These are phyloP conservation scores for Thunnus maccoyii DNA, from an alignment of 2,113 vertebrate species.

Conservation along the genomic window DNA sequence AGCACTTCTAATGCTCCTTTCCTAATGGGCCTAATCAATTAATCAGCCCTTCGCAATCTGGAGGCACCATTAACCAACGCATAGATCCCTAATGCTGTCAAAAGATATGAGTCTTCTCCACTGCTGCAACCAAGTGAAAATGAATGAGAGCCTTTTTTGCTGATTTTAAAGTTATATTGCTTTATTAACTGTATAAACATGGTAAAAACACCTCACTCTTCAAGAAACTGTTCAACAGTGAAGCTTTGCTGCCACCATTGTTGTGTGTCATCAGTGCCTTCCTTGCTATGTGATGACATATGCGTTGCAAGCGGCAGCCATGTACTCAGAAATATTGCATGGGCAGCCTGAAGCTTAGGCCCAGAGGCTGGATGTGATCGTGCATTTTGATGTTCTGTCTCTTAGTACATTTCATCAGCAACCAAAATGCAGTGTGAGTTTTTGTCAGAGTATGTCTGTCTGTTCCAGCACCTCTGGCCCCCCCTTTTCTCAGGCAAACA, in stretches of 20 bases:
- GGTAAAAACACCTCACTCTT: slow-evolving; percentile 16
- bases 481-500: slow-evolving; percentile 13
- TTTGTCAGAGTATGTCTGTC: not conserved
- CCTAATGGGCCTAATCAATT: slow-evolving; percentile 83
- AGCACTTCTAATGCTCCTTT: slow-evolving; percentile 77
- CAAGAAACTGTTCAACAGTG: slow-evolving; percentile 10
- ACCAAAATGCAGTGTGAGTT: slow-evolving; percentile 2
- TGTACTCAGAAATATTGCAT: slow-evolving; percentile 63
- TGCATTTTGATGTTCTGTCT: slow-evolving; percentile 61
- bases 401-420: slow-evolving; percentile 22
- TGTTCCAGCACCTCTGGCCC: slow-evolving; percentile 20
- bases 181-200: slow-evolving; percentile 41
- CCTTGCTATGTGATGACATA: slow-evolving; percentile 33
- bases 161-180: slow-evolving; percentile 10
- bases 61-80: slow-evolving; percentile 68
- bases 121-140: slow-evolving; percentile 37
- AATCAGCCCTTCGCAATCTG: slow-evolving; percentile 73
- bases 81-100: slow-evolving; percentile 67
- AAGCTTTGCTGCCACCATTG: slow-evolving; percentile 12
- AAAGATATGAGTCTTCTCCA: slow-evolving; percentile 54
- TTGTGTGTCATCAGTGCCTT: slow-evolving; percentile 27
- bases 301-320: slow-evolving; percentile 24
- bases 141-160: slow-evolving; percentile 4
- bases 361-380: slow-evolving; percentile 60
- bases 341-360: slow-evolving; percentile 51